phyloP scores from a whole-genome alignment of 2,113 vertebrate species.

The Burhinus oedicnemus region DNA sequence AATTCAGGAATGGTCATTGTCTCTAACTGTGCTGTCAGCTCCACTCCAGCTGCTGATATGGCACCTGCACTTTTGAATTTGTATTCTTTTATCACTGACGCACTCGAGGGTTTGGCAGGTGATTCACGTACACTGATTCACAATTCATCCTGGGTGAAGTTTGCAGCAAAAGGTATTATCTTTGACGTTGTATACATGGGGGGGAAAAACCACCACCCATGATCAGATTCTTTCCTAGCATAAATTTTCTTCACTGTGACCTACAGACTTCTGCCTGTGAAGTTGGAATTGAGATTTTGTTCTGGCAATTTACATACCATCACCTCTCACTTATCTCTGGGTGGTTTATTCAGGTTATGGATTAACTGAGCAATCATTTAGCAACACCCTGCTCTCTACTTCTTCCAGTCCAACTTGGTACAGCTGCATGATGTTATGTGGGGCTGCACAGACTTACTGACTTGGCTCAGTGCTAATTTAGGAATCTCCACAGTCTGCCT shows the following conservation, averaged over 20 bases:
- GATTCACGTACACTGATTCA: neutral
- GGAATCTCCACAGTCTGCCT: neutral
- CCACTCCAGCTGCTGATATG: neutral
- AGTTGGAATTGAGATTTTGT: neutral
- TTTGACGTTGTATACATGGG: neutral
- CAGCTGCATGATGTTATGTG: neutral
- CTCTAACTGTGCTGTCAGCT: neutral
- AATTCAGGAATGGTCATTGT: neutral
- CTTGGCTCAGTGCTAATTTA: neutral
- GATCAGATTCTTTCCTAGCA: neutral
- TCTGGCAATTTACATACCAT: neutral
- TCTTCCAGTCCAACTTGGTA: neutral
- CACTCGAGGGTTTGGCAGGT: neutral
- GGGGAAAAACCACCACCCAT: fast-evolving
- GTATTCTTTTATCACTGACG: neutral
- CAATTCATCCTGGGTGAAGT: neutral
- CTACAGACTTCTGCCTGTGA: neutral
- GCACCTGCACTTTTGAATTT: neutral
- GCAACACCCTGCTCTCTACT: neutral
- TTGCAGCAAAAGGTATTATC: neutral
- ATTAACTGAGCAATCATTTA: neutral
- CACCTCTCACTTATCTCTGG: neutral
- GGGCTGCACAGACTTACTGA: neutral
- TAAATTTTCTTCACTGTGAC: neutral
- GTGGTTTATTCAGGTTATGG: neutral